A percentile compares a stretch with the other conserved stretches of the same genome.
phyloP scores from a whole-genome alignment of 64 coral and sea anemone species.

The Astreopora myriophthalma region DNA sequence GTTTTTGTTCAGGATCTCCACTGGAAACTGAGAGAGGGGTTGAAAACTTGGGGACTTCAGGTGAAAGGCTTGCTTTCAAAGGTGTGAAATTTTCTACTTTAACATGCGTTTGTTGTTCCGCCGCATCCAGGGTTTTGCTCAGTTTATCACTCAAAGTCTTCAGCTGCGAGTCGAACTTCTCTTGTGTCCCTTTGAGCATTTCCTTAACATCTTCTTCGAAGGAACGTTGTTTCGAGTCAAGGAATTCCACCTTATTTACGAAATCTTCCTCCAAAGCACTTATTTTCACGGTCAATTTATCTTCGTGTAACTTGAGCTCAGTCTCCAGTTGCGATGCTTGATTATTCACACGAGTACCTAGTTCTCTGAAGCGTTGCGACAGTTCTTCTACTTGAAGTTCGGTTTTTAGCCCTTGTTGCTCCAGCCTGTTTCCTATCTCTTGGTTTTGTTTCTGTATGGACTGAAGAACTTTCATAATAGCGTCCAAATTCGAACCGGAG shows the following conservation, averaged over 20 bases:
- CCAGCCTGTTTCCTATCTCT: background rate
- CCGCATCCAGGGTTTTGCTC: background rate
- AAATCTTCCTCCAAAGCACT: slow-evolving; percentile 9
- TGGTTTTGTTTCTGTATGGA: background rate
- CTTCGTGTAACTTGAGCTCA: background rate
- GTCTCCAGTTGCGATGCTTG: background rate
- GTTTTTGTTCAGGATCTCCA: background rate
- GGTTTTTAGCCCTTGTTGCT: background rate
- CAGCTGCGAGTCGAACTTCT: background rate
- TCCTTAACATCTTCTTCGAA: background rate
- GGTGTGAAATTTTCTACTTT: background rate
- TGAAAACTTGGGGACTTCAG: background rate
- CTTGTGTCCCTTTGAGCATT: background rate
- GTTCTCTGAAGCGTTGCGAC: background rate
- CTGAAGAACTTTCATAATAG: background rate
- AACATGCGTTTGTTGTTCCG: background rate
- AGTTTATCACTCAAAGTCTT: background rate
- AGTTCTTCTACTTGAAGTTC: background rate
- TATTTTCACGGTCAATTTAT: background rate
- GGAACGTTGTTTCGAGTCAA: background rate
- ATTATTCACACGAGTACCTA: background rate
- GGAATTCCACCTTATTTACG: background rate
- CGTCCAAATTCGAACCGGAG: background rate
- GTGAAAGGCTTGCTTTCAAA: background rate
- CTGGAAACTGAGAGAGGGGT: background rate